Base-by-base conservation (phyloP, 2,888 invertebrate species). In the Chrysotoxum bicinctum region DNA sequence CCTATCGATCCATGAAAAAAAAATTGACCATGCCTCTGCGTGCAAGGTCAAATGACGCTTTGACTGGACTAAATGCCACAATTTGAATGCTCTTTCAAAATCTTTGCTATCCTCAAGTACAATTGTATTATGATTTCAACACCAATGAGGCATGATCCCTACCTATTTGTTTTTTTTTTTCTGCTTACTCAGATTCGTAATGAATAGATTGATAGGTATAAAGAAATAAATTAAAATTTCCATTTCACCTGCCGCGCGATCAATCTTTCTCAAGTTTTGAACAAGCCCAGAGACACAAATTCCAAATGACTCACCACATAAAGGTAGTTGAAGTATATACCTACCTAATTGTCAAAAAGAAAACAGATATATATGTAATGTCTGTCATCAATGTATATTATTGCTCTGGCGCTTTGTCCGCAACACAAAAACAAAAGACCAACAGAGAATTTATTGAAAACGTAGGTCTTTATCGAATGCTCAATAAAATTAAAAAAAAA, bases 221-320 rank as follows among this genome's bases (percentile, higher is more conserved):
- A 3, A 32, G 9, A 56, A 26, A 35, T 10, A 56, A 58, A 30
- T 52, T 40, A 48, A 74, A 69, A 19, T 6, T 62, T 74, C 54
- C 52, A 60, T 64, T 62, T 43, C 58, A 82, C 72, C 72, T 82
- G 82, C 60, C 58, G 52, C 19, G 58, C 52, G 50, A 52, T 35
- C 66, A 58, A 64, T 40, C 26, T 19, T 32, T 62, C 23, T 19
- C 5, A 40, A 45, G 30, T 14, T 23, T 12, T 35, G 10, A 37
- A 37, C 37, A 19, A 40, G 12, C n/a, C 26, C 32, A 58, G 26
- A n/a, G 26, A 40, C 35, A 40, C 26, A 35, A 40, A 30, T 14
- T 10, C n/a, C 35, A 32, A 16, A 52, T 83, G 78, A 83, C 68
- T 83, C 82, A 83, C 48, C 73, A 19, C n/a, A 40, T 58, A 26